phyloP scores from a whole-genome alignment of 2,888 invertebrate species.

The Pseudococcus jackbeardsleyi region DNA sequence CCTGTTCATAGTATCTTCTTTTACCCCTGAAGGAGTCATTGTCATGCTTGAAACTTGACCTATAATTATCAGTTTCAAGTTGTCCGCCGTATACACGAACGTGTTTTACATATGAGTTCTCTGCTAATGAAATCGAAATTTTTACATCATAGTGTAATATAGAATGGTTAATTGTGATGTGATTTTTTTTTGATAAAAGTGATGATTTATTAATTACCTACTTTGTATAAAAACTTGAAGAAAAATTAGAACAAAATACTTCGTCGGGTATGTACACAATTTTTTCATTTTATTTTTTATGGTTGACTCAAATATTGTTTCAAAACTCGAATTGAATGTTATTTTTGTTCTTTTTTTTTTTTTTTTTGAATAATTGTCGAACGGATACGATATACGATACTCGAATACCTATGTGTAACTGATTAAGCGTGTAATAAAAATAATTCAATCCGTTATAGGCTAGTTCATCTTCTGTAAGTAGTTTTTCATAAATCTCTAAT shows the following conservation, averaged over 20 bases:
- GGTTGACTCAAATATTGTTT: not conserved
- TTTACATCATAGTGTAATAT: not conserved
- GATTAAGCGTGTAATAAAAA: not conserved
- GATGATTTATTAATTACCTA: not conserved
- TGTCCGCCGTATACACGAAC: conserved; percentile 10
- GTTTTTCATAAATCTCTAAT: not conserved
- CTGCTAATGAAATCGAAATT: conserved; percentile 11
- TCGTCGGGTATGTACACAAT: not conserved
- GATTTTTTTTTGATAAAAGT: not conserved
- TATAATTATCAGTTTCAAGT: conserved; percentile 50
- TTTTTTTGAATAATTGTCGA: not conserved
- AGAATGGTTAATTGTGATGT: not conserved
- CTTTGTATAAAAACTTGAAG: not conserved
- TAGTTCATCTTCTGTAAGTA: not conserved
- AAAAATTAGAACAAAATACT: not conserved
- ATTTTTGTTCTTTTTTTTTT: not conserved
- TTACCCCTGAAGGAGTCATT: conserved; percentile 52
- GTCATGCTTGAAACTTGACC: conserved; percentile 55
- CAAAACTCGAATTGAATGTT: not conserved
- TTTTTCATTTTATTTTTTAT: not conserved
- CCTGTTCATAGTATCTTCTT: conserved; percentile 26
- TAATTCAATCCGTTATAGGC: not conserved
- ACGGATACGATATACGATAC: not conserved
- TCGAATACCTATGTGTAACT: not conserved
- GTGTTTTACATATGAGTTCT: not conserved